These are phyloP conservation scores for Syrmaticus mikado DNA, from an alignment of 2,113 vertebrate genomes.

Conservation along the genomic window DNA sequence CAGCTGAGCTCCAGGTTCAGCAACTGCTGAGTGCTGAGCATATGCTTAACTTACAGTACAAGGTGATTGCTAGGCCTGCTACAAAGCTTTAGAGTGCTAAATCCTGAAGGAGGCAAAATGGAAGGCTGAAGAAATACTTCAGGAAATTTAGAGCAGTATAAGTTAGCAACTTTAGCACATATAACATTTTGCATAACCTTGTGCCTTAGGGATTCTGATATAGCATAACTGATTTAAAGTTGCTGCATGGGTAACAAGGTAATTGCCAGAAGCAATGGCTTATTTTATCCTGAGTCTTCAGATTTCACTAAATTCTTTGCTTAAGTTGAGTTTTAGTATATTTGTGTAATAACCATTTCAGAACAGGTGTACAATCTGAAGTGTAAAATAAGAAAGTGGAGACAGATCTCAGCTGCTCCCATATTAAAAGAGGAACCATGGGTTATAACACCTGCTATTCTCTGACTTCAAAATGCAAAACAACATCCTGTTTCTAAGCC, in stretches of 20 bases:
- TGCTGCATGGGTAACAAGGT: background rate
- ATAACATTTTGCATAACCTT: background rate
- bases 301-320: background rate
- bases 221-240: background rate
- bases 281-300: background rate
- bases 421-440: conserved; percentile 11
- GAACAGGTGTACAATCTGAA: background rate
- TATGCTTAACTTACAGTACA: background rate
- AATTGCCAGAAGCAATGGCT: background rate
- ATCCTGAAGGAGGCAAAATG: background rate
- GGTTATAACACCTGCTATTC: conserved; percentile 24
- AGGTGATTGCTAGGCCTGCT: background rate
- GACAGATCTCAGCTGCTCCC: background rate
- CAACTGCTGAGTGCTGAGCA: background rate
- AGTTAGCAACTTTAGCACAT: accelerated
- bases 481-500: background rate
- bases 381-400: background rate
- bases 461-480: background rate
- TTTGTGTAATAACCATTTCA: background rate
- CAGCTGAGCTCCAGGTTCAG: background rate
- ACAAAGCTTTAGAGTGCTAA: background rate
- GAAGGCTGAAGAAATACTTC: background rate
- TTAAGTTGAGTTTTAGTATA: background rate
- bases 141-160: background rate
- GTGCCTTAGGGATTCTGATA: background rate